Evolutionary conservation across 2,888 invertebrate genomes (phyloP), one percentile per base, ranked within the genome.

Genomic region (Trimorus sp.): DNA sequence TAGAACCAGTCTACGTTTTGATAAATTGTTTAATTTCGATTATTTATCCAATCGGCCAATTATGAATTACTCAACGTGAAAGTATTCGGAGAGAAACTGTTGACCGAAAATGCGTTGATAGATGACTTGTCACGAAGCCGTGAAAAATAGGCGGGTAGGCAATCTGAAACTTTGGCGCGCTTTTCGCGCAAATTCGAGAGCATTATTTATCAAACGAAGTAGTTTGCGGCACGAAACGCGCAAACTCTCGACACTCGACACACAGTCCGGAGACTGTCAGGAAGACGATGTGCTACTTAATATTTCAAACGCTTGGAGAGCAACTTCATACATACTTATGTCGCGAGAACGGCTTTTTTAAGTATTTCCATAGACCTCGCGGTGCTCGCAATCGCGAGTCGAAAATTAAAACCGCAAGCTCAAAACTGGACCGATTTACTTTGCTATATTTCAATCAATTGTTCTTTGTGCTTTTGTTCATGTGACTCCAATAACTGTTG

Each of bases 181-280:
- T 70, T 63, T 68, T 69, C 83, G 84, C 70, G 56, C 82, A 89
- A 89, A 89, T 89, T 88, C 85, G 83, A 83, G 84, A 79, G 88
- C 87, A 88, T 90, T 90, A 90, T 88, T 90, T 89, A 89, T 90
- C 88, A 89, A 89, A 89, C 86, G 85, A 84, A 85, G 85, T 79
- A 84, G 83, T 76, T 83, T 82, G 84, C 82, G 82, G 84, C 77
- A 68, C 70, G 63, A 77, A 79, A 79, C 76, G 79, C 54, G 74
- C 77, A 70, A 82, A 82, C 82, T 81, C 81, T 81, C 73, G 59
- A 77, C 81, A 81, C 76, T 79, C 66, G 62, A 71, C 82, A 78
- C 78, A 82, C 79, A 79, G 82, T 79, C 63, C 76, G 66, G 37
- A 71, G 62, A 76, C 71, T 75, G 75, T 71, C 77, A 73, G 51